These are phyloP conservation scores for Scophthalmus maximus DNA, from an alignment of 2,113 vertebrate genomes.

Conservation along the genomic window DNA sequence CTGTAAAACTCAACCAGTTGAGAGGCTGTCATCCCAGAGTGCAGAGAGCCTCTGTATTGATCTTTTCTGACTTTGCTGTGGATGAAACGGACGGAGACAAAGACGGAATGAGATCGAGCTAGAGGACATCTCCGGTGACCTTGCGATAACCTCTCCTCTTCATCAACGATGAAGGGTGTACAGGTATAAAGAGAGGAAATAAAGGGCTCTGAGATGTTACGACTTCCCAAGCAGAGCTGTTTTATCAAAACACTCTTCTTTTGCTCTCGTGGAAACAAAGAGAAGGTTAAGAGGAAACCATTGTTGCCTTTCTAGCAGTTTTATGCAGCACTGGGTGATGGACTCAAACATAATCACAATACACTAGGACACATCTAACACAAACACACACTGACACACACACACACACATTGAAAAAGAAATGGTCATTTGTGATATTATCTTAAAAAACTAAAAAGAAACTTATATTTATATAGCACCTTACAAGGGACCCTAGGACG, in stretches of 20 bases:
- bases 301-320: constrained; percentile 13
- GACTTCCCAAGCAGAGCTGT: too few species aligned
- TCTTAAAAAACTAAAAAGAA: too few species aligned
- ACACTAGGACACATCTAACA: background rate
- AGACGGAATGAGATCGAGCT: background rate
- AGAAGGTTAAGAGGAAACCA: constrained; percentile 44
- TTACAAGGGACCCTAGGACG: too few species aligned
- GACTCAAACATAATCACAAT: constrained; percentile 1
- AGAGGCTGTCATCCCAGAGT: constrained; percentile 12
- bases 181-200: constrained; percentile 11
- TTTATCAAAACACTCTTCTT: constrained; percentile 15
- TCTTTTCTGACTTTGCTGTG: constrained; percentile 24
- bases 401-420: too few species aligned
- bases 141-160: constrained; percentile 30
- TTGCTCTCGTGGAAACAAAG: constrained; percentile 20
- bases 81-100: background rate
- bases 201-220: background rate
- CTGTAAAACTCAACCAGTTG: constrained; percentile 7
- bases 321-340: background rate
- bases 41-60: constrained; percentile 3
- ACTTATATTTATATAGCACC: too few species aligned
- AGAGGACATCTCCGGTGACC: constrained; percentile 23
- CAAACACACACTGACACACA: too few species aligned
- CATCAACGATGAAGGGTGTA: constrained; percentile 12
- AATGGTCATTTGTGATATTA: too few species aligned